Conservation (phyloP, 1,140 invertebrate species). For the Bombus vancouverensis region DNA sequence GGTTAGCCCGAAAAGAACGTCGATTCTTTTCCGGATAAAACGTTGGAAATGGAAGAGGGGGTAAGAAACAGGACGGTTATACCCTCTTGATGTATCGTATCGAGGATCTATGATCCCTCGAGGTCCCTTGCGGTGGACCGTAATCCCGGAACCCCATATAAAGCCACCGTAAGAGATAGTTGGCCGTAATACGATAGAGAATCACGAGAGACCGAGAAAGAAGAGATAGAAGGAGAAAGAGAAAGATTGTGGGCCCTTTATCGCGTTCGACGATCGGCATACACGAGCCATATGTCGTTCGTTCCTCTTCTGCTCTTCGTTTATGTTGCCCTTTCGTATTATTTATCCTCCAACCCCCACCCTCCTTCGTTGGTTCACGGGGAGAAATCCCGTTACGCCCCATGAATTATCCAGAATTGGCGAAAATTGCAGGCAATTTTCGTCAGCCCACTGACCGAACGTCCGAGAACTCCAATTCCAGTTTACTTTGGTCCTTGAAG, state of each 20-base stretch:
- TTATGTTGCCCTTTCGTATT: slow-evolving; percentile 42
- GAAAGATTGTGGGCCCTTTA: background rate
- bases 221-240: background rate
- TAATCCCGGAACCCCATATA: slow-evolving; percentile 64
- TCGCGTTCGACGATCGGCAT: slow-evolving; percentile 52
- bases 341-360: slow-evolving; percentile 43
- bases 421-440: slow-evolving; percentile 67
- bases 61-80: slow-evolving; percentile 49
- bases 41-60: slow-evolving; percentile 45
- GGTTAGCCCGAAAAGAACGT: background rate
- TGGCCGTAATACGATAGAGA: slow-evolving; percentile 65
- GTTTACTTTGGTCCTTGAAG: background rate
- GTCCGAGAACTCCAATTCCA: background rate
- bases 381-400: slow-evolving; percentile 52
- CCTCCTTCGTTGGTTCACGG: background rate
- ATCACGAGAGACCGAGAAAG: background rate
- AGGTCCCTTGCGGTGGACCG: slow-evolving; percentile 66
- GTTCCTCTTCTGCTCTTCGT: slow-evolving; percentile 37
- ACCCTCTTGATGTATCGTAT: slow-evolving; percentile 68
- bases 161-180: slow-evolving; percentile 67
- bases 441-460: slow-evolving; percentile 18
- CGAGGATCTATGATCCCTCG: slow-evolving; percentile 65
- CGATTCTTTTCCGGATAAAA: slow-evolving; percentile 55
- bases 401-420: slow-evolving; percentile 60
- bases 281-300: slow-evolving; percentile 67